These are phyloP conservation scores for Hydrophis major DNA, from an alignment of 2,797 vertebrate genomes.

Conservation along the genomic window DNA sequence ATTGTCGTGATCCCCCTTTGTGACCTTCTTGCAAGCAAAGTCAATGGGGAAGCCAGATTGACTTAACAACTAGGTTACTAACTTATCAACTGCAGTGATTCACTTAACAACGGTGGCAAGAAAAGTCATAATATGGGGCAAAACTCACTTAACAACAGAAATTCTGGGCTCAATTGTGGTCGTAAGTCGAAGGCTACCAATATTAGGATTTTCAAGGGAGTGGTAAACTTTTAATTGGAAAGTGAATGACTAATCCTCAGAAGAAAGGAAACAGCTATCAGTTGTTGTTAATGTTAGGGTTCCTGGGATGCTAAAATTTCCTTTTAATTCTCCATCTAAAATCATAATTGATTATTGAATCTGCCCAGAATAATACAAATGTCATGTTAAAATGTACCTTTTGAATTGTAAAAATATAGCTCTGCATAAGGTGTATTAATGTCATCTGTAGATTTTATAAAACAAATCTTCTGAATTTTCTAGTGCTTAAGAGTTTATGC, in stretches of 20 bases:
- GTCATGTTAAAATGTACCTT: background rate
- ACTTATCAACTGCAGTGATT: background rate
- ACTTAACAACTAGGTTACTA: background rate
- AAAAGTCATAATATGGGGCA: background rate
- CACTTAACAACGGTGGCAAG: background rate
- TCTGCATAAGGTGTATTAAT: background rate
- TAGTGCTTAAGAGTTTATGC: background rate
- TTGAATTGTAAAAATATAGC: background rate
- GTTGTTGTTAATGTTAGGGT: conserved; percentile 40
- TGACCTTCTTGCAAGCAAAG: no score
- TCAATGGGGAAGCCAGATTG: background rate
- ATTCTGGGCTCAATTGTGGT: background rate
- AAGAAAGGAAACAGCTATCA: conserved; percentile 40
- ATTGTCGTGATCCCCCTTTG: no score
- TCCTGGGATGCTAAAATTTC: background rate
- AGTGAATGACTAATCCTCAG: conserved; percentile 60
- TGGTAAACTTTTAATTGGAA: conserved; percentile 47
- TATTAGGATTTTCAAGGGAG: conserved; percentile 47
- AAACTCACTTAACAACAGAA: background rate
- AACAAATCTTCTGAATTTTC: background rate
- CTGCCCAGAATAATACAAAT: conserved; percentile 22
- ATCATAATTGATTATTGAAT: conserved; percentile 17
- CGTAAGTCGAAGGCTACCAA: background rate
- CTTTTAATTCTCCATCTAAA: conserved; percentile 50
- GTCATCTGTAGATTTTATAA: background rate